Evolutionary conservation across 2,797 vertebrate genomes (phyloP).

Genomic region (Macrochelys suwanniensis): DNA sequence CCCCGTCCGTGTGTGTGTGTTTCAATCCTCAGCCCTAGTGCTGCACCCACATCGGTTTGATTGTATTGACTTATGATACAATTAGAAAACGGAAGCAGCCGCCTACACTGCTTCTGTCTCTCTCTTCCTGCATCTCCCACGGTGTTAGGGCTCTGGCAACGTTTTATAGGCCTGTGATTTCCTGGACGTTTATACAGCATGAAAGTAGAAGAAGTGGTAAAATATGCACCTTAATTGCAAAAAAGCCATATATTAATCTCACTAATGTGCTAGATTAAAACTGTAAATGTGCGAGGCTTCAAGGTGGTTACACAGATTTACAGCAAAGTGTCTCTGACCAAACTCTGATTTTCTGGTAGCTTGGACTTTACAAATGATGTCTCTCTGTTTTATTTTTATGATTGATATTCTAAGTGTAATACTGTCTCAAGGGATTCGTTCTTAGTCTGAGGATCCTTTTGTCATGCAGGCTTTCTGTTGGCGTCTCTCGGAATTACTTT

Average conservation of each 20-base stretch:
- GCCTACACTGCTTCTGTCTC: slow-evolving; percentile 41
- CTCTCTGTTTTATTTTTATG: slow-evolving; percentile 77
- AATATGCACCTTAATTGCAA: slow-evolving; percentile 82
- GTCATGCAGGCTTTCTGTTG: slow-evolving; percentile 46
- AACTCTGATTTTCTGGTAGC: slow-evolving; percentile 69
- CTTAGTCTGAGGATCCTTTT: slow-evolving; percentile 31
- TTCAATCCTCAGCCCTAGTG: too few relatives aligned
- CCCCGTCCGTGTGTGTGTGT: neutral
- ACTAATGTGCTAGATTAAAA: slow-evolving; percentile 80
- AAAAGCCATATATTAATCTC: slow-evolving; percentile 70
- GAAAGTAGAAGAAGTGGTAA: slow-evolving; percentile 81
- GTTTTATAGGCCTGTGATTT: slow-evolving; percentile 79
- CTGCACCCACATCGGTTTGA: neutral
- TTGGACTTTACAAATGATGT: slow-evolving; percentile 67
- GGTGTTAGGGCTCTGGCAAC: slow-evolving; percentile 55
- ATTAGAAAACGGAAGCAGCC: slow-evolving; percentile 5
- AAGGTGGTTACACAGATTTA: slow-evolving; percentile 79
- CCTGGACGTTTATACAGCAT: slow-evolving; percentile 81
- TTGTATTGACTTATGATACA: slow-evolving; percentile 37
- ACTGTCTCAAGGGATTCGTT: slow-evolving; percentile 60
- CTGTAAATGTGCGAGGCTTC: slow-evolving; percentile 64
- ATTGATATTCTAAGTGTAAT: slow-evolving; percentile 72
- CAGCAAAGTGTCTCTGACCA: slow-evolving; percentile 67
- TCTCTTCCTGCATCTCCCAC: slow-evolving; percentile 63
- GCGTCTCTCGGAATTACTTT: neutral